Percentiles rank a stretch among this genome's conserved stretches.
Evolutionary conservation across 2,888 invertebrate genomes (phyloP).

Genomic region (Drosophila picticornis): DNA sequence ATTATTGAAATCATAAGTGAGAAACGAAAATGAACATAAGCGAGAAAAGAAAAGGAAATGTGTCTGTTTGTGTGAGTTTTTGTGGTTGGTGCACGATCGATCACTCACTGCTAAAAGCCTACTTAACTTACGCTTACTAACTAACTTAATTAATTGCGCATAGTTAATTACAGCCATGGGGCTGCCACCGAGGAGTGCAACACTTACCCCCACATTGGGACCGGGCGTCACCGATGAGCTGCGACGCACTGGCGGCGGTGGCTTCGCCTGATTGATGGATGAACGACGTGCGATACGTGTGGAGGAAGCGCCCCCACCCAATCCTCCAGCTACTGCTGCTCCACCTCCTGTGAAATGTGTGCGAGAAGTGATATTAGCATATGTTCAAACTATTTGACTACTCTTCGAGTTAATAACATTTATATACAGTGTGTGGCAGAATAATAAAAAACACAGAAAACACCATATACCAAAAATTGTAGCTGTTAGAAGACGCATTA

Average conservation of each 20-base stretch:
- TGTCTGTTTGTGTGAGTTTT: constrained; percentile 15
- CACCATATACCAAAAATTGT: constrained; percentile 34
- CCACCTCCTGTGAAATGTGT: constrained; percentile 63
- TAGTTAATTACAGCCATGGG: constrained; percentile 8
- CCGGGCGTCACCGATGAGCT: constrained; percentile 88
- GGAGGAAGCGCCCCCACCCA: constrained; percentile 52
- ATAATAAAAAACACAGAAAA: constrained; percentile 64
- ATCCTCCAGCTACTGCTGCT: constrained; percentile 31
- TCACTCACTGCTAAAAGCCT: not conserved
- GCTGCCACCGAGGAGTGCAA: not conserved
- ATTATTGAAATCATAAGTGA: constrained; percentile 61
- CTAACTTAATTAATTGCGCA: constrained; percentile 50
- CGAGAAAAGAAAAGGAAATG: constrained; percentile 19
- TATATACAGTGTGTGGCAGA: constrained; percentile 62
- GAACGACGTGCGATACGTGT: constrained; percentile 85
- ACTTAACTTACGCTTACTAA: constrained; percentile 35
- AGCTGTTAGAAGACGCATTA: constrained; percentile 43
- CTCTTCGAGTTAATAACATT: constrained; percentile 55
- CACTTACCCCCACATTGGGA: constrained; percentile 83
- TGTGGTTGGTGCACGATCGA: constrained; percentile 22
- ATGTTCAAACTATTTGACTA: not conserved
- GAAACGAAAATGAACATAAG: constrained; percentile 54
- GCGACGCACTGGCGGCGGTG: constrained; percentile 93
- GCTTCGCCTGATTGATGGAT: constrained; percentile 87
- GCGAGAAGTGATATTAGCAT: constrained; percentile 14